phyloP scores from a whole-genome alignment of 1,140 invertebrate species.

The Helicoverpa armigera region DNA sequence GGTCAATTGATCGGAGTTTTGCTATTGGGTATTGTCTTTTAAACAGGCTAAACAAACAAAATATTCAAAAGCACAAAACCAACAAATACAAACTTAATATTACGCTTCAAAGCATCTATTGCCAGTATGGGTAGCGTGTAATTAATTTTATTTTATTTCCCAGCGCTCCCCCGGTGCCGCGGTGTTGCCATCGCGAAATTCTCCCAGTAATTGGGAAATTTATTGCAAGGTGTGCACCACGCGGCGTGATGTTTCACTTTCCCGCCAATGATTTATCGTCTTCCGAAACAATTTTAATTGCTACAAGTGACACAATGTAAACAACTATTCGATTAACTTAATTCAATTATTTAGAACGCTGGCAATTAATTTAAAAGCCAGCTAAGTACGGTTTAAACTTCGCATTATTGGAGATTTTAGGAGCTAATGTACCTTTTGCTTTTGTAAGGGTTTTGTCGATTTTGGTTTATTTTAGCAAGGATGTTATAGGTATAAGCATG shows the following conservation, averaged over 20 bases:
- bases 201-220: constrained; percentile 83
- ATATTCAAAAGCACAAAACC: not conserved
- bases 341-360: constrained; percentile 78
- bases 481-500: no score
- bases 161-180: constrained; percentile 60
- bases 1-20: not conserved
- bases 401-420: constrained; percentile 50
- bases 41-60: not conserved
- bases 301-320: constrained; percentile 84
- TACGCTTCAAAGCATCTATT: not conserved
- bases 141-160: constrained; percentile 81
- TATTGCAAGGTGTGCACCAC: constrained; percentile 84
- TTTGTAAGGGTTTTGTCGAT: not conserved
- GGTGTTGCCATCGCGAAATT: constrained; percentile 76
- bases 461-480: not conserved
- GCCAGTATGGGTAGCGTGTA: constrained; percentile 58
- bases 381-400: constrained; percentile 68
- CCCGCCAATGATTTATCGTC: constrained; percentile 83
- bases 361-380: constrained; percentile 81
- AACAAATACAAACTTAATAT: not conserved
- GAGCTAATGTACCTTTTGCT: constrained; percentile 36
- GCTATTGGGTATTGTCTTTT: not conserved
- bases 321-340: constrained; percentile 86
- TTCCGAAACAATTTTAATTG: constrained; percentile 86
- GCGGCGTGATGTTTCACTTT: constrained; percentile 84